Evolutionary conservation across 2,797 vertebrate genomes (phyloP).

Genomic region (Chanos chanos): DNA sequence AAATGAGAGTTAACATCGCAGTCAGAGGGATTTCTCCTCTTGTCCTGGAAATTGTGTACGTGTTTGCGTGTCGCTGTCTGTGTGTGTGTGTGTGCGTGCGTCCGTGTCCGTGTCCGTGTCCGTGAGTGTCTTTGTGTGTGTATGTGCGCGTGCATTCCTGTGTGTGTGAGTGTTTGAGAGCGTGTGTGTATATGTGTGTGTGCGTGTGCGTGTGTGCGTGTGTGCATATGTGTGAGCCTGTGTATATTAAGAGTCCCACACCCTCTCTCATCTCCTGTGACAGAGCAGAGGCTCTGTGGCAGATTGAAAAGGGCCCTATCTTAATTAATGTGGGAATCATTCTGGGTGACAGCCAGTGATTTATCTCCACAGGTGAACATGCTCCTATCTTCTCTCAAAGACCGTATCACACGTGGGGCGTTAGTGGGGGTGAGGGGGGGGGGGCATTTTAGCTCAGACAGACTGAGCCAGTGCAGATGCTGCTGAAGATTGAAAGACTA

Average conservation of each 20-base stretch:
- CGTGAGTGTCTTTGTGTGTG: no score
- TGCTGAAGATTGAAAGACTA: no score
- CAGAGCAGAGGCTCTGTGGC: no score
- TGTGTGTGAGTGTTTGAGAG: no score
- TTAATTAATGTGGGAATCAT: conserved; percentile 54
- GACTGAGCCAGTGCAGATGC: no score
- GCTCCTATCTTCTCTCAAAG: conserved; percentile 2
- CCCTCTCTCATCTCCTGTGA: conserved; percentile 71
- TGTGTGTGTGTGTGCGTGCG: conserved; percentile 29
- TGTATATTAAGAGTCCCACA: conserved; percentile 42
- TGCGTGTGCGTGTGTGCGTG: conserved; percentile 57
- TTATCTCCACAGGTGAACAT: conserved; percentile 48
- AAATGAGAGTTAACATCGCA: conserved; percentile 34
- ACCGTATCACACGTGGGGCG: no score
- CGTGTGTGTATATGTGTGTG: conserved; percentile 63
- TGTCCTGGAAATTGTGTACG: neutral
- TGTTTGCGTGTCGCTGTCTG: conserved; percentile 3
- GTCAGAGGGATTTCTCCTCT: conserved; percentile 19
- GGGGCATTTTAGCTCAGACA: no score
- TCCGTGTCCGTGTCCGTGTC: no score
- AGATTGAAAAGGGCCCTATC: conserved; percentile 66
- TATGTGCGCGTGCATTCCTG: no score
- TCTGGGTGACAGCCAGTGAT: conserved; percentile 59
- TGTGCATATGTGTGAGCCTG: conserved; percentile 30
- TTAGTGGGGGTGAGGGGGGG: no score